Conservation (phyloP, 1,140 invertebrate genomes). For the Sesamia nonagrioides region DNA sequence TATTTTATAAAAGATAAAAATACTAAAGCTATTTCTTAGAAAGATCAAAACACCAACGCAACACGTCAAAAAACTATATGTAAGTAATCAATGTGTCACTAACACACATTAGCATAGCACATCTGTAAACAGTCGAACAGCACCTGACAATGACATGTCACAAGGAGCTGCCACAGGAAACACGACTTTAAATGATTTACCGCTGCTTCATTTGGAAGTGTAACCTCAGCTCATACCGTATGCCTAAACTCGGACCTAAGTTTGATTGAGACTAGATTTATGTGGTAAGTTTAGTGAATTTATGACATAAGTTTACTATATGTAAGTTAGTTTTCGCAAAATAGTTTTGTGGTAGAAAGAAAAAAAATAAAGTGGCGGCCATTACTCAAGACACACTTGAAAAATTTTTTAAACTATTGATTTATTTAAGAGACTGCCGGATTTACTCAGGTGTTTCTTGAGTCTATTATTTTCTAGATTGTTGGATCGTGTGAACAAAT, state of each 20-base stretch:
- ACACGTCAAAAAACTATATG: no score
- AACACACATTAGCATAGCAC: neutral
- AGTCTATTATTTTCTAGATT: neutral
- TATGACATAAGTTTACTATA: constrained; percentile 39
- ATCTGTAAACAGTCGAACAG: constrained; percentile 11
- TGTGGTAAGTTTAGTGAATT: constrained; percentile 22
- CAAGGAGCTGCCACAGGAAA: neutral
- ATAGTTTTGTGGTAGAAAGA: constrained; percentile 10
- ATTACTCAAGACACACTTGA: constrained; percentile 7
- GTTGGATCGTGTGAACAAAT: neutral
- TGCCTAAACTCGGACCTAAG: constrained; percentile 31
- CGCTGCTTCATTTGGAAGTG: constrained; percentile 19
- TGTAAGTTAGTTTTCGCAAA: neutral
- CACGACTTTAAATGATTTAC: constrained; percentile 3
- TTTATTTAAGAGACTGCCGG: constrained; percentile 16
- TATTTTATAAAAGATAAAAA: no score
- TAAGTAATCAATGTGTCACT: no score
- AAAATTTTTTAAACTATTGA: constrained; percentile 3
- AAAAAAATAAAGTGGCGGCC: constrained; percentile 19
- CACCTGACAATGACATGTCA: neutral
- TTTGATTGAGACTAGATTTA: constrained; percentile 44
- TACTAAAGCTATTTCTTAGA: no score
- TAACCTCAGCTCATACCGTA: neutral
- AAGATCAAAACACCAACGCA: no score
- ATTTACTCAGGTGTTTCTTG: neutral